Percentiles rank a stretch among this genome's conserved stretches.
Conservation (phyloP, 2,797 vertebrate species). For the Gorsachius magnificus region DNA sequence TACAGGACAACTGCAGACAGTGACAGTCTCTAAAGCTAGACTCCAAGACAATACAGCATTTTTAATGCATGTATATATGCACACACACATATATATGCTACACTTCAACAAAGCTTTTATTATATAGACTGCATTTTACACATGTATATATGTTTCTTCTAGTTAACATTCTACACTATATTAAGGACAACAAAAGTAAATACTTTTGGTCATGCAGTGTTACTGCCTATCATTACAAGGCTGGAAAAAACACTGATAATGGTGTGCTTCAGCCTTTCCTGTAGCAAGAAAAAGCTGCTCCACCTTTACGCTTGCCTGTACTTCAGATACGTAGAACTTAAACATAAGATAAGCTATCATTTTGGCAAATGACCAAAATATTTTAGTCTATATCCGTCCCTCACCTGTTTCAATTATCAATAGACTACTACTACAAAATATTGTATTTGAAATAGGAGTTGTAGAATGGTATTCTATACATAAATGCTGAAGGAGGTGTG, state of each 20-base stretch:
- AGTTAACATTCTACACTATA: not conserved
- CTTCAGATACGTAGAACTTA: not conserved
- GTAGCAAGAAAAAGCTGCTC: not conserved
- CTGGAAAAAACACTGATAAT: not conserved
- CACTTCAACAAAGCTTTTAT: not conserved
- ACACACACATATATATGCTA: not conserved
- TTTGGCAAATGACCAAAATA: not conserved
- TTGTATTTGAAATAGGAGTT: not conserved
- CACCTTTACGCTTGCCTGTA: constrained; percentile 8
- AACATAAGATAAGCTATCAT: not conserved
- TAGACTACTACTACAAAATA: not conserved
- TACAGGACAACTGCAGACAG: not conserved
- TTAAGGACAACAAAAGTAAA: not conserved
- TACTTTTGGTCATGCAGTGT: not conserved
- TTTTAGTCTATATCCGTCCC: not conserved
- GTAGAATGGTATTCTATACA: not conserved
- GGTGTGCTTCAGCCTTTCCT: not conserved
- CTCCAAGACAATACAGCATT: not conserved
- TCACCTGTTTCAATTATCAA: constrained; percentile 16
- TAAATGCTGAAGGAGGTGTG: not conserved
- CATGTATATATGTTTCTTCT: not conserved
- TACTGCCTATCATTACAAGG: not conserved
- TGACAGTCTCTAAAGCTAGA: not conserved
- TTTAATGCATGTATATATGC: not conserved
- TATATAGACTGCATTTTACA: not conserved